These are phyloP conservation scores for Sicus ferrugineus DNA, from an alignment of 2,888 invertebrate genomes.

Conservation along the genomic window DNA sequence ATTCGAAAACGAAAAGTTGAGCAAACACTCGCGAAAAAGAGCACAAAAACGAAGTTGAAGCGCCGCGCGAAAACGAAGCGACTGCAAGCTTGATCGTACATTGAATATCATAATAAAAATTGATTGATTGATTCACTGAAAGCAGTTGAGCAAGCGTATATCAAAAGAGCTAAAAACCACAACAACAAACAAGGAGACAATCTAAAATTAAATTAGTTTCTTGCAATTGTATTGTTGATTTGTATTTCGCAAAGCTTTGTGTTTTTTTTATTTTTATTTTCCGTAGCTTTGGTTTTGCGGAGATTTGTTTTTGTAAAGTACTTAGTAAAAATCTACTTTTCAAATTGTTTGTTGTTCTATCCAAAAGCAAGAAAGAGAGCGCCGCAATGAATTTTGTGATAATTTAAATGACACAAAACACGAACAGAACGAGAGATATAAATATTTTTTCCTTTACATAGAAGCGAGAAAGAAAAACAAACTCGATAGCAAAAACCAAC, in stretches of 20 bases:
- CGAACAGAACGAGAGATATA: background rate
- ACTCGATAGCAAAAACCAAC: background rate
- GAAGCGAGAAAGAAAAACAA: background rate
- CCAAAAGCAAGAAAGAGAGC: background rate
- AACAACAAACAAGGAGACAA: background rate
- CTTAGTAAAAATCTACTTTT: background rate
- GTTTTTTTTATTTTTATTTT: background rate
- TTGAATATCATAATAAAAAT: slow-evolving; percentile 15
- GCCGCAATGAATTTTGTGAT: background rate
- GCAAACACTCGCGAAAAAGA: slow-evolving; percentile 5
- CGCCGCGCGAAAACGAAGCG: no score
- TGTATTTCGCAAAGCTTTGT: background rate
- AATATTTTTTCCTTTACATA: background rate
- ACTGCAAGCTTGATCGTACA: no score
- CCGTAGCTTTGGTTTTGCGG: background rate
- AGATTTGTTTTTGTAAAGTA: background rate
- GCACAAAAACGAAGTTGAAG: background rate
- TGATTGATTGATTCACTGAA: slow-evolving; percentile 10
- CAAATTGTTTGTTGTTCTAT: background rate
- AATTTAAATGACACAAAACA: no score
- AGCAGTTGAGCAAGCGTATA: background rate
- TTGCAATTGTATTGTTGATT: no score
- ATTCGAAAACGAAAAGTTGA: slow-evolving; percentile 31
- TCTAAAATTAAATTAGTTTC: no score
- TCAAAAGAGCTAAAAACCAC: background rate